Evolutionary conservation across 2,888 invertebrate species (phyloP).

Genomic region (Amphipyra berbera): DNA sequence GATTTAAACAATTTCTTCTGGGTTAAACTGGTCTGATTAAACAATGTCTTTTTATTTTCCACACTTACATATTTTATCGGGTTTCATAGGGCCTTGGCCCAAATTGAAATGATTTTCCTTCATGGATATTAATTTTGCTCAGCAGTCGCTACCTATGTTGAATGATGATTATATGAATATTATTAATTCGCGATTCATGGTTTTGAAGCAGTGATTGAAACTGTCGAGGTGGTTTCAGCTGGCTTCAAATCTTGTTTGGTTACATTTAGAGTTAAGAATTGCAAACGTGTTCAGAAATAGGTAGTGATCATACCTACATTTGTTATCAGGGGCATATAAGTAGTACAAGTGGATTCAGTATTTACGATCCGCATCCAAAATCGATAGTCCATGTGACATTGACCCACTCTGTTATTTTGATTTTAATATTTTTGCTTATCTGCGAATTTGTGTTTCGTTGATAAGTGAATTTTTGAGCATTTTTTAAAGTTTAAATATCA

Average conservation of each 20-base stretch:
- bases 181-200: slow-evolving; percentile 43
- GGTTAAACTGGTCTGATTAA: slow-evolving; percentile 39
- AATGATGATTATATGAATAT: slow-evolving; percentile 44
- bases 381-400: slow-evolving; percentile 75
- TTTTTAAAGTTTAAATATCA: neutral
- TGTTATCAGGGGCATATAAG: slow-evolving; percentile 65
- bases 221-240: slow-evolving; percentile 4
- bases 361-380: slow-evolving; percentile 71
- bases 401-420: slow-evolving; percentile 72
- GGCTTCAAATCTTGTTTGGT: slow-evolving; percentile 3
- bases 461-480: slow-evolving; percentile 22
- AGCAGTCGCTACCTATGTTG: slow-evolving; percentile 35
- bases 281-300: slow-evolving; percentile 9
- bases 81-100: slow-evolving; percentile 60
- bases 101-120: slow-evolving; percentile 59
- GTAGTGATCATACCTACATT: slow-evolving; percentile 27
- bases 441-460: slow-evolving; percentile 46
- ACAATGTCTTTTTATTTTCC: slow-evolving; percentile 46
- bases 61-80: slow-evolving; percentile 54
- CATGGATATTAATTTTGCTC: slow-evolving; percentile 52
- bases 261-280: neutral
- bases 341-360: slow-evolving; percentile 72
- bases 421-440: slow-evolving; percentile 64
- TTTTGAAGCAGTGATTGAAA: slow-evolving; percentile 31
- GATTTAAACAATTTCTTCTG: slow-evolving; percentile 44